A percentile compares a stretch with the other conserved stretches of the same genome.
These are phyloP conservation scores for Choloepus didactylus DNA, from an alignment of 2,797 vertebrate species.

Conservation along the genomic window DNA sequence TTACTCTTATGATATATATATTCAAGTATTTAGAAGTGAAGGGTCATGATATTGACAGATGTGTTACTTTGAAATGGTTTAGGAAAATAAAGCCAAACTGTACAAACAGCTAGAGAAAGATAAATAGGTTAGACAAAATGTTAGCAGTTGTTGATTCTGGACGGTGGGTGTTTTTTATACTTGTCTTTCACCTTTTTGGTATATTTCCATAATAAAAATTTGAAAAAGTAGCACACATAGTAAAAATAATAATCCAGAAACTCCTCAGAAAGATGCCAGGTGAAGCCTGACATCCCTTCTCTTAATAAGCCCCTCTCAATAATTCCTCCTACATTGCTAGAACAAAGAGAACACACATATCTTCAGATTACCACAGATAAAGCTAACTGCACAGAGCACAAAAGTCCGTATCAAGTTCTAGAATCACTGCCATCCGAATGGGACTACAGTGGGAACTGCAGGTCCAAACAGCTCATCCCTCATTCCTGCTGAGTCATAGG, in stretches of 20 bases:
- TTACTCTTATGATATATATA: background rate
- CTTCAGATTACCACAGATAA: background rate
- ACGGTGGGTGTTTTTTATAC: background rate
- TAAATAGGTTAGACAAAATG: slow-evolving; percentile 9
- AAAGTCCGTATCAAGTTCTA: background rate
- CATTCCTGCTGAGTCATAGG: background rate
- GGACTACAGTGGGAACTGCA: background rate
- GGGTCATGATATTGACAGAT: background rate
- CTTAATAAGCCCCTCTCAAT: background rate
- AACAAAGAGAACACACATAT: background rate
- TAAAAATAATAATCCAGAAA: slow-evolving; percentile 5
- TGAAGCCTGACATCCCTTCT: background rate
- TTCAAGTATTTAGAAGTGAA: background rate
- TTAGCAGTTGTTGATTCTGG: background rate
- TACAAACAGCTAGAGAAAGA: background rate
- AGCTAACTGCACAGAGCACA: background rate
- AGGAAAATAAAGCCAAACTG: slow-evolving; percentile 22
- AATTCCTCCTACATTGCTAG: background rate
- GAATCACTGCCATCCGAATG: background rate
- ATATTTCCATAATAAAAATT: slow-evolving; percentile 31
- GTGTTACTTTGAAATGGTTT: slow-evolving; percentile 2
- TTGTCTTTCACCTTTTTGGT: background rate
- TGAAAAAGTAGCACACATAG: background rate
- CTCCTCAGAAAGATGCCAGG: background rate
- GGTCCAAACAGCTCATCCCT: background rate